These are phyloP conservation scores for Rhadinocentrus ornatus DNA, from an alignment of 2,797 vertebrate genomes.

Conservation along the genomic window DNA sequence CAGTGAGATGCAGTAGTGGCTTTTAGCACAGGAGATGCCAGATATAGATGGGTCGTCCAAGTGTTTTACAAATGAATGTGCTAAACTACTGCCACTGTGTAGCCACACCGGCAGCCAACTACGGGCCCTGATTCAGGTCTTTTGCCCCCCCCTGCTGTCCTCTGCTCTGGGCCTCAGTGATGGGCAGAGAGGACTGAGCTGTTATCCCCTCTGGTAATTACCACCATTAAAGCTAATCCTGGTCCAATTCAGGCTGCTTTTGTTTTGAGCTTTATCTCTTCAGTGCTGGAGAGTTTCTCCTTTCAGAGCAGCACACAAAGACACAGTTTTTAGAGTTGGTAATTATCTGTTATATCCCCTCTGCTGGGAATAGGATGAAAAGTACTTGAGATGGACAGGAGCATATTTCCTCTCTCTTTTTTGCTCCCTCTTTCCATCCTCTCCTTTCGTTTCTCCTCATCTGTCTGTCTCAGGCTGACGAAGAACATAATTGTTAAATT, in stretches of 20 bases:
- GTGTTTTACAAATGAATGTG: constrained; percentile 90
- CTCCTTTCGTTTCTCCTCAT: constrained; percentile 10
- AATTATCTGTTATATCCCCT: constrained; percentile 85
- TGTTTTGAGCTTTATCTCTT: constrained; percentile 88
- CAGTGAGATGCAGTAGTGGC: constrained; percentile 82
- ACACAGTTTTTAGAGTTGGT: constrained; percentile 79
- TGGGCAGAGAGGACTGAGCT: constrained; percentile 80
- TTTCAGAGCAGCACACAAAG: constrained; percentile 84
- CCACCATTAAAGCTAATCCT: constrained; percentile 85
- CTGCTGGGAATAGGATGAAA: constrained; percentile 74
- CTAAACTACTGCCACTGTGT: constrained; percentile 74
- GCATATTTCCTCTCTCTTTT: constrained; percentile 53
- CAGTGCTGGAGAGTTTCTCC: constrained; percentile 83
- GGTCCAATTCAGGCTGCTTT: constrained; percentile 84
- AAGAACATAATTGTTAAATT: constrained; percentile 77
- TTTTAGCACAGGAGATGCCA: constrained; percentile 86
- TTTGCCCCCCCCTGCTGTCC: constrained; percentile 69
- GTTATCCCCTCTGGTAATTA: constrained; percentile 84
- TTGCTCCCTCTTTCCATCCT: constrained; percentile 37
- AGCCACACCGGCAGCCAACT: constrained; percentile 70
- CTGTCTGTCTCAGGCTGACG: constrained; percentile 50
- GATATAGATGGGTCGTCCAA: constrained; percentile 83
- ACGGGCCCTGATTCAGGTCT: constrained; percentile 65
- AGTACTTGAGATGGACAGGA: constrained; percentile 67
- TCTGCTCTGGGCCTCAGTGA: constrained; percentile 77